phyloP scores from a whole-genome alignment of 2,888 invertebrate genomes.

The Lymantria dispar region DNA sequence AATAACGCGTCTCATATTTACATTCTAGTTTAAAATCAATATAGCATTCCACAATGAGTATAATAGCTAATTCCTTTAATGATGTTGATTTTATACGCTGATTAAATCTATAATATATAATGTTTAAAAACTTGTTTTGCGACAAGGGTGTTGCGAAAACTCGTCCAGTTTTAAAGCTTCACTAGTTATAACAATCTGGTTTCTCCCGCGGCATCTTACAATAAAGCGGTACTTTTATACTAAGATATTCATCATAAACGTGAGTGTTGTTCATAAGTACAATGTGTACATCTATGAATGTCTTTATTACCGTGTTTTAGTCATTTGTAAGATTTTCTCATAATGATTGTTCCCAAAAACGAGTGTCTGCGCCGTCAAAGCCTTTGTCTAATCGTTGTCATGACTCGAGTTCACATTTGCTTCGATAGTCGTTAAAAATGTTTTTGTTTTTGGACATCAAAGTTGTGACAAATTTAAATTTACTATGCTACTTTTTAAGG shows the following conservation, averaged over 20 bases:
- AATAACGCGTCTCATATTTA: too few species aligned
- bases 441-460: constrained; percentile 22
- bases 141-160: constrained; percentile 31
- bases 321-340: constrained; percentile 82
- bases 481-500: too few species aligned
- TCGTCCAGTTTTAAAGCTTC: constrained; percentile 31
- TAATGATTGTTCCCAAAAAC: constrained; percentile 81
- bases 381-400: constrained; percentile 78
- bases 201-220: constrained; percentile 69
- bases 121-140: constrained; percentile 20
- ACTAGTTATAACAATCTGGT: constrained; percentile 64
- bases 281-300: constrained; percentile 79
- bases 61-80: constrained; percentile 7
- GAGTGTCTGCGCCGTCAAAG: constrained; percentile 77
- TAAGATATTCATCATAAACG: constrained; percentile 78
- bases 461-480: neutral
- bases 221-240: constrained; percentile 78
- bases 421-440: constrained; percentile 43
- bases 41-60: too few species aligned
- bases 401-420: constrained; percentile 55
- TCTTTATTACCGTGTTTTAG: constrained; percentile 80
- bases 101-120: constrained; percentile 9
- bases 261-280: constrained; percentile 79
- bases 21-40: too few species aligned
- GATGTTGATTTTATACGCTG: constrained; percentile 13